Conservation (phyloP, 2,113 vertebrate species). For the Alligator mississippiensis region DNA sequence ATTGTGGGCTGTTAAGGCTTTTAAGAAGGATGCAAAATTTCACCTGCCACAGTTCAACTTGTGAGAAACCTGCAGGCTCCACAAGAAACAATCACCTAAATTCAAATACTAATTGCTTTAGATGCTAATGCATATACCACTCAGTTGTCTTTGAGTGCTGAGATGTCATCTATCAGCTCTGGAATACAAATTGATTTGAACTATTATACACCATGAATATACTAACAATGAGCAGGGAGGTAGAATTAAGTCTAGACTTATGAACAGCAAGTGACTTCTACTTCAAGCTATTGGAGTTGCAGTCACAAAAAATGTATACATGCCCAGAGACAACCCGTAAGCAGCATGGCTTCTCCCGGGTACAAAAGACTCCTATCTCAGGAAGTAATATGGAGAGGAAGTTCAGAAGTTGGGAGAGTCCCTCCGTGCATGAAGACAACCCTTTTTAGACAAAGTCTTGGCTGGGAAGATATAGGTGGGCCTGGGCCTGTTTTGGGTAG, state of each 20-base stretch:
- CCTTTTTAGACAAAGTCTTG: no score
- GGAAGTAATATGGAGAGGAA: not conserved
- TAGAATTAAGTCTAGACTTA: conserved; percentile 28
- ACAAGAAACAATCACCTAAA: conserved; percentile 35
- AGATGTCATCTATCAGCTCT: conserved; percentile 40
- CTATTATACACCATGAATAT: conserved; percentile 58
- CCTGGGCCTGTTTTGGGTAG: no score
- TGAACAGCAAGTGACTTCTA: not conserved
- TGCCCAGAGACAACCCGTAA: no score
- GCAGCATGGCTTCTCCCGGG: not conserved
- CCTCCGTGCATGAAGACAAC: no score
- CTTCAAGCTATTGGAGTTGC: not conserved
- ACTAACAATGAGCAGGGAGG: conserved; percentile 45
- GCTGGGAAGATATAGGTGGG: no score
- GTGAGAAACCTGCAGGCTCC: conserved; percentile 31
- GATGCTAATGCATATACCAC: conserved; percentile 27
- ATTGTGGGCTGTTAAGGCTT: conserved; percentile 9
- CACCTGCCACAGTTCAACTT: conserved; percentile 42
- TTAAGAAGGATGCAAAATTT: conserved; percentile 12
- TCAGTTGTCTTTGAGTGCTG: conserved; percentile 26
- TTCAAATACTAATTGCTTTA: conserved; percentile 16
- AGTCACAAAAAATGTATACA: no score
- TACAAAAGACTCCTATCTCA: not conserved
- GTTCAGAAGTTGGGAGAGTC: not conserved
- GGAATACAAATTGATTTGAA: conserved; percentile 53